Base-by-base conservation (phyloP, 1,140 invertebrate genomes). In the Drosophila tsacasi region DNA sequence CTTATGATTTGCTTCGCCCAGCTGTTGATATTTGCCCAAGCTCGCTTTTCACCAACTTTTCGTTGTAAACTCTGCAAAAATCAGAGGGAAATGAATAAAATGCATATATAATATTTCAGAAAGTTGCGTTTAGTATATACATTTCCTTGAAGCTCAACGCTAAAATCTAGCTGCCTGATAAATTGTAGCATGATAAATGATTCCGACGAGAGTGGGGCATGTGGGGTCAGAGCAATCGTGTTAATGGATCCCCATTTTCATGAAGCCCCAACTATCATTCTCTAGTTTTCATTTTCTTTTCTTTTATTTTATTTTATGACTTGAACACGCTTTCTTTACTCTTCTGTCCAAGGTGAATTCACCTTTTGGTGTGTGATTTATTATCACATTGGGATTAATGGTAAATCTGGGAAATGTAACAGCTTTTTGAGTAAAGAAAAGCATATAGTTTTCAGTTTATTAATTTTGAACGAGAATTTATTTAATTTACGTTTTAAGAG, bases 161-260 rank as follows among this genome's bases (percentile, higher is more conserved):
- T 59, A 55, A 79, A 83, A 80, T 87, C 83, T 79, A 83, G 68
- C 71, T 83, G 63, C 60, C 69, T 64, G 76, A 83, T 76, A 76
- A 83, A 64, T 52, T 79, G 46, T 47, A 55, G 57, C 35, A 83
- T 80, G 83, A 86, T 87, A 87, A 86, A 86, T 87, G 83, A 80
- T 50, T 65, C 37, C 81, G 12, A 0, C 19, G 42, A 55, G 19
- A 37, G 32, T 15, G 49, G 3, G 59, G 37, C 49, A 67, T 52
- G 75, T 49, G 59, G 50, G 67, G 82, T 68, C 79, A 54, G 52
- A 50, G 76, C 83, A 87, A 83, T 87, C 68, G 71, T 47, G 83
- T 82, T 83, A 87, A 87, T 87, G 83, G 83, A 87, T 76, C 42
- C 78, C 74, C 62, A 66, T 57, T 72, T 74, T 60, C 37, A 19